Base-by-base conservation (phyloP, 1,140 invertebrate species). In the Lamellibrachia luymesi region DNA sequence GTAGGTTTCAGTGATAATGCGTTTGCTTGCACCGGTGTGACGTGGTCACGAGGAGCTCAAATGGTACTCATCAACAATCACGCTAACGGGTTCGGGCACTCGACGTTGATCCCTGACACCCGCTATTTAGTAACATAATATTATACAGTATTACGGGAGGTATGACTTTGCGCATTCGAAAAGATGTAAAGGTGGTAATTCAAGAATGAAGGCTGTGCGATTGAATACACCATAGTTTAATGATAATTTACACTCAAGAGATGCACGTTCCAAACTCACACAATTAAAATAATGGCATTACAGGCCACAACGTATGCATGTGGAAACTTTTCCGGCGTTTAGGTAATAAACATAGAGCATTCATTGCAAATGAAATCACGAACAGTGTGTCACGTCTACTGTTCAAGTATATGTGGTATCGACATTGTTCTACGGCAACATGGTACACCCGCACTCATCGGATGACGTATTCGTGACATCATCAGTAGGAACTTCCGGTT, bases 401-500 rank as follows among this genome's bases (percentile, higher is more conserved):
- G 52, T 17, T 80, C 90, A 27, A 49, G 50, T 17, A 91, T n/a
- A n/a, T n/a, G 50, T 25, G 10, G 5, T 0, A 38, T 91, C 13
- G 22, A 13, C 7, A 27, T 51, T n/a, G 80, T 90, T n/a, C 27
- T 91, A 91, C 25, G 50, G 90, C 27, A n/a, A 50, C 50, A 91
- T 51, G 38, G 13, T n/a, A 91, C 90, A 50, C 90, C 50, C 90
- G 90, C 38, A 17, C 6, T 91, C 50, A n/a, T 91, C 22, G 13
- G 64, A 4, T 80, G 64, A 80, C 64, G 64, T 80, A 22, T 80
- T 22, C 64, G 91, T 93, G 92, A 51, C 50, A 13, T 92, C 92
- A 51, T 80, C 17, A 80, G 64, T 80, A 22, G 8, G 8, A 80
- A 80, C 13, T 80, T 90, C 90, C 50, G 50, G 50, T 50, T 93